Percentiles rank a stretch among this genome's conserved stretches.
Conservation (phyloP, 2,888 invertebrate genomes). For the Strigamia crassipes region DNA sequence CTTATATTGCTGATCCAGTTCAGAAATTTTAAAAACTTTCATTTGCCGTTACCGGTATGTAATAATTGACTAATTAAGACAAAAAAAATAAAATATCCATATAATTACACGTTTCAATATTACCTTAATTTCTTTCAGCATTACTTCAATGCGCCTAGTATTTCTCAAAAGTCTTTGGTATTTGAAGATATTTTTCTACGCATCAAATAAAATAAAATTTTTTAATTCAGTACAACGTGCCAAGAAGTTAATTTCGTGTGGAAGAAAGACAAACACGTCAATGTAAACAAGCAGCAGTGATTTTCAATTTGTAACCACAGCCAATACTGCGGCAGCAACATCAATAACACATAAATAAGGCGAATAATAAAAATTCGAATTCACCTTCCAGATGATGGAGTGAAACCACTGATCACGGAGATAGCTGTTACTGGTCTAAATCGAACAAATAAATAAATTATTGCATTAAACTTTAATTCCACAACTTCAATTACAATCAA, state of each 20-base stretch:
- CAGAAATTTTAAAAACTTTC: no score
- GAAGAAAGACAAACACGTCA: neutral
- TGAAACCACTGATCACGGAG: conserved; percentile 82
- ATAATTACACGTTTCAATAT: conserved; percentile 50
- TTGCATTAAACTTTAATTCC: neutral
- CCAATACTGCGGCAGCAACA: neutral
- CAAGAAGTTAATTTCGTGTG: neutral
- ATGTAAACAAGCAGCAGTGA: neutral
- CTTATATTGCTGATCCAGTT: no score
- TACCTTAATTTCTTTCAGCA: conserved; percentile 77
- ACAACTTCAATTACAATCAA: conserved; percentile 20
- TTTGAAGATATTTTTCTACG: conserved; percentile 75
- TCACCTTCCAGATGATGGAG: conserved; percentile 78
- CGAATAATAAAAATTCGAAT: conserved; percentile 52
- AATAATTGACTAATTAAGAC: no score
- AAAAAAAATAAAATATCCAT: neutral
- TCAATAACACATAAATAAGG: neutral
- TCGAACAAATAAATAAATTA: conserved; percentile 52
- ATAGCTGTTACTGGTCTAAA: conserved; percentile 76
- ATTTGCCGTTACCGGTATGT: no score
- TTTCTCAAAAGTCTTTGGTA: conserved; percentile 72
- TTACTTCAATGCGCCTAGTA: conserved; percentile 71
- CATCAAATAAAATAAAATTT: neutral
- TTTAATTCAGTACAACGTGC: neutral
- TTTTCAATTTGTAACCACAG: neutral